Evolutionary conservation across 1,140 invertebrate species (phyloP), one percentile per base, ranked within the genome.

Genomic region (Ips nitidus): DNA sequence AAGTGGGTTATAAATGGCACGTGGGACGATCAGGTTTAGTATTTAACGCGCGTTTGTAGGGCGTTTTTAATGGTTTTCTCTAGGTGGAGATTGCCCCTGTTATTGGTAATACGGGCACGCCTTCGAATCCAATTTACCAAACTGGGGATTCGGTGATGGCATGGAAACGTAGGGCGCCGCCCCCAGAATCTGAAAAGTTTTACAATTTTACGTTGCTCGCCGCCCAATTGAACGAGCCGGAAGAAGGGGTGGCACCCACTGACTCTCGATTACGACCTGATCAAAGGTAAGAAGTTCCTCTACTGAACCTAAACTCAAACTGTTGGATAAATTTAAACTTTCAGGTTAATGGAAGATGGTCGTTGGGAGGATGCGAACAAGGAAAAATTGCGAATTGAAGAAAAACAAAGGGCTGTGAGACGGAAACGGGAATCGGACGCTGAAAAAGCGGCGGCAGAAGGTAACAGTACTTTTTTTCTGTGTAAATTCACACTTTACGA

Each of bases 151-250:
- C 94, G 73, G 88, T 86, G 73, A 76, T 90, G 4, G 88, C 95
- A 56, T 99, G 98, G 98, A 89, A 92, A 78, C 86, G 94, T 68
- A 88, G 88, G 58, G 80, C 88, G 62, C 89, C 91, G 52, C 87
- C 91, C 82, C 87, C 85, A 77, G 91, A 90, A 70, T 81, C 82
- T 57, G 85, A 86, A 60, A 73, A 86, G 80, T 97, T 90, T 83
- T 99, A 99, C 82, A 91, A 94, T 80, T 99, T 99, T 81, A 98
- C 96, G 4, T 82, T 92, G 80, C 85, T 99, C 74, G 96, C 98
- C 22, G 92, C 95, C 79, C 95, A 99, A 83, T 83, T 99, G 57
- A 99, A 99, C 81, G 98, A 99, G 82, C 84, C 86, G 5, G 97
- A 99, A 83, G 89, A 92, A 3, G 91, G 89, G 47, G 89, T 99